These are phyloP conservation scores for Hyles lineata DNA, from an alignment of 2,888 invertebrate species.

Conservation along the genomic window DNA sequence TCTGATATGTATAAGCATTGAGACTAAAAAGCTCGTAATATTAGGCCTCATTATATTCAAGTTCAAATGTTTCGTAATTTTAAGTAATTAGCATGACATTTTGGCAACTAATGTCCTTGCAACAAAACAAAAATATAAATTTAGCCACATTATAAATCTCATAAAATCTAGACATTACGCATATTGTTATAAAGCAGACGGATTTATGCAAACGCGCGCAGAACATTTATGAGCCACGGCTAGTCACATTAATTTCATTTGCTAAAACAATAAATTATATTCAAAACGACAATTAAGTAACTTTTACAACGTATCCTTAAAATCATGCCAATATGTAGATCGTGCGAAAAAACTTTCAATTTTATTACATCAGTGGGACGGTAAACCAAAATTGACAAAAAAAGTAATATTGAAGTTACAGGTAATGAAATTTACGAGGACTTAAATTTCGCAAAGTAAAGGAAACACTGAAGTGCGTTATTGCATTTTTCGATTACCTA, in stretches of 20 bases:
- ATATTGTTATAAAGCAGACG: conserved; percentile 38
- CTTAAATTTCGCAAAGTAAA: conserved; percentile 43
- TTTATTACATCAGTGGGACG: conserved; percentile 17
- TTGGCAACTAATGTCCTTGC: conserved; percentile 20
- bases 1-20: too few species aligned
- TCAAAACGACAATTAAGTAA: conserved; percentile 15
- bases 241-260: conserved; percentile 42
- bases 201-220: conserved; percentile 40
- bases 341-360: conserved; percentile 32
- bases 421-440: background rate
- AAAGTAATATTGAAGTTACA: background rate
- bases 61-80: background rate
- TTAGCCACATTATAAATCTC: background rate
- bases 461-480: conserved; percentile 52
- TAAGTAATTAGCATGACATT: conserved; percentile 14
- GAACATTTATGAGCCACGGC: conserved; percentile 26
- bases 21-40: too few species aligned
- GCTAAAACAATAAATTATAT: conserved; percentile 36
- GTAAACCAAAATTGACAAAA: background rate
- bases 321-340: conserved; percentile 22
- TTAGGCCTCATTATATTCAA: conserved; percentile 1
- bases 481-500: conserved; percentile 26
- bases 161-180: conserved; percentile 8
- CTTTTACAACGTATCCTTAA: conserved; percentile 24
- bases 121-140: background rate